phyloP scores from a whole-genome alignment of 2,113 vertebrate genomes.

The Panthera leo region DNA sequence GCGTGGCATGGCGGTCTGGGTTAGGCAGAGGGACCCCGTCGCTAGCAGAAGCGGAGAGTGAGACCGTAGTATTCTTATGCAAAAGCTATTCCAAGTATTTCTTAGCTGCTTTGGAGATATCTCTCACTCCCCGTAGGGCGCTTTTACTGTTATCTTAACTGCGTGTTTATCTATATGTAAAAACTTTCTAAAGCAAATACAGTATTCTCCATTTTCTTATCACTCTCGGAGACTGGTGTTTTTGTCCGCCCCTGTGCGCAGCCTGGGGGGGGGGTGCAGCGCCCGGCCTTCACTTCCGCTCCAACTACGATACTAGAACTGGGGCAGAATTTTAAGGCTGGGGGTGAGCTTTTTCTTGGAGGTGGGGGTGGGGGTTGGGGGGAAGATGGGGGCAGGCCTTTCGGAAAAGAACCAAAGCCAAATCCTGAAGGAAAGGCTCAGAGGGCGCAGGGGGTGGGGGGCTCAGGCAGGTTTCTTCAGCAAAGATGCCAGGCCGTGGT shows the following conservation, averaged over 20 bases:
- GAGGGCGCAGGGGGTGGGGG: accelerated
- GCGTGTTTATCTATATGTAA: conserved; percentile 96
- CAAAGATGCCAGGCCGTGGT: background rate
- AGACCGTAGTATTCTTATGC: conserved; percentile 91
- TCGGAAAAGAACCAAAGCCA: background rate
- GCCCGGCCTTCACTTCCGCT: background rate
- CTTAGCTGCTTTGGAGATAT: conserved; percentile 87
- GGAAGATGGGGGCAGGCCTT: background rate
- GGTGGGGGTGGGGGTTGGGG: background rate
- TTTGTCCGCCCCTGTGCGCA: conserved; percentile 70
- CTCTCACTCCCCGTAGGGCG: conserved; percentile 90
- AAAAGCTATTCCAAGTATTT: conserved; percentile 92
- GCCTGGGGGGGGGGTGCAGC: background rate
- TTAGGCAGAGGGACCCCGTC: conserved; percentile 83
- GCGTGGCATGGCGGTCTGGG: conserved; percentile 86
- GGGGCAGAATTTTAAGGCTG: background rate
- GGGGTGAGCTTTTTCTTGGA: background rate
- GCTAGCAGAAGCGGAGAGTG: conserved; percentile 84
- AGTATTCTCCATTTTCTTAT: conserved; percentile 96
- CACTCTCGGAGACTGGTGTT: conserved; percentile 86
- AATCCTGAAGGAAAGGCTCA: background rate
- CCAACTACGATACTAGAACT: accelerated
- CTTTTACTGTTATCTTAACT: conserved; percentile 94
- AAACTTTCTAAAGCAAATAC: conserved; percentile 98
- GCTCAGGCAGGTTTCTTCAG: background rate